phyloP scores from a whole-genome alignment of 2,113 vertebrate species.

The Microtus montanus region DNA sequence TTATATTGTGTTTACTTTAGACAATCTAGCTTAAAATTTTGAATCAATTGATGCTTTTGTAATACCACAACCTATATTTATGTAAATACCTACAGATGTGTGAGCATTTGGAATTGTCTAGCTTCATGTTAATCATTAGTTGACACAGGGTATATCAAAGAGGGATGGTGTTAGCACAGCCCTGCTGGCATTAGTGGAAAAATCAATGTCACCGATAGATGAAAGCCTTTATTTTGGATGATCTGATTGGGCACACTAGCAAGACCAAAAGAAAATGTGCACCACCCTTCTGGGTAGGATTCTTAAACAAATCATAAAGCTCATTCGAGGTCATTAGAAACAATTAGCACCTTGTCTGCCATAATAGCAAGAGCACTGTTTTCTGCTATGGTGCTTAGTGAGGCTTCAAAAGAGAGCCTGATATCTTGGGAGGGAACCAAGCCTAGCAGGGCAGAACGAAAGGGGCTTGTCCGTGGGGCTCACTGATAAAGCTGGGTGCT shows the following conservation, averaged over 20 bases:
- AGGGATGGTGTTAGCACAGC: background rate
- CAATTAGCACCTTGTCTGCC: slow-evolving; percentile 72
- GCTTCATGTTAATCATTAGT: background rate
- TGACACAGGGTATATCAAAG: background rate
- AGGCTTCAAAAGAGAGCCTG: slow-evolving; percentile 37
- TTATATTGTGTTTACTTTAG: background rate
- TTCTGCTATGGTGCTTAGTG: slow-evolving; percentile 39
- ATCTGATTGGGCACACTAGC: background rate
- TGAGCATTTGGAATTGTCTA: background rate
- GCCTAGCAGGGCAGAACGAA: background rate
- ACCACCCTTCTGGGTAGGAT: background rate
- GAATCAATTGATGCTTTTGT: background rate
- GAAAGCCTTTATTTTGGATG: background rate
- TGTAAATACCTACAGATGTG: background rate
- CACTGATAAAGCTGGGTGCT: slow-evolving; percentile 5
- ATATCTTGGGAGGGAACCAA: background rate
- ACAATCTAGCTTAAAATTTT: background rate
- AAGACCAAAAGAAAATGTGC: slow-evolving; percentile 35
- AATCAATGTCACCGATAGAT: background rate
- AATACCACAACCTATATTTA: background rate
- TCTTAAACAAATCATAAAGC: slow-evolving; percentile 54
- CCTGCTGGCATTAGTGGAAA: background rate
- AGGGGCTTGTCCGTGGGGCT: background rate
- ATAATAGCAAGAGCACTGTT: slow-evolving; percentile 58
- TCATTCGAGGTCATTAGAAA: slow-evolving; percentile 63